A percentile compares a stretch with the other conserved stretches of the same genome.
Conservation (phyloP, 2,888 invertebrate genomes). For the Eupsilia transversa region DNA sequence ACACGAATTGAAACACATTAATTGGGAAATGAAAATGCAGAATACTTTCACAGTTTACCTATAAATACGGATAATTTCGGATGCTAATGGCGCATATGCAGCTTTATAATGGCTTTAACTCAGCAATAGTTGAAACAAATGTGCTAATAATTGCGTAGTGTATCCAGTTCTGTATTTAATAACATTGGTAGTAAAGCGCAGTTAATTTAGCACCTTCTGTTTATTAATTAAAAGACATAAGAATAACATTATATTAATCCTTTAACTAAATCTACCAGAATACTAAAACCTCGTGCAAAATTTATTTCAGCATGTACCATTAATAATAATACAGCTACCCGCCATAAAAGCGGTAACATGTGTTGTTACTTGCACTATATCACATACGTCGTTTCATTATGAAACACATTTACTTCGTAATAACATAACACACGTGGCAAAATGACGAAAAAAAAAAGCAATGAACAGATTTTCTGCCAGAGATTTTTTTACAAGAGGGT, state of each 20-base stretch:
- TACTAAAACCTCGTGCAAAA: constrained; percentile 18
- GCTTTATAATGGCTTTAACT: constrained; percentile 56
- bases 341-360: constrained; percentile 49
- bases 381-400: constrained; percentile 54
- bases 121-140: constrained; percentile 59
- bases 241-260: constrained; percentile 19
- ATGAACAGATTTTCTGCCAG: constrained; percentile 37
- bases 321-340: constrained; percentile 44
- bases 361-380: constrained; percentile 56
- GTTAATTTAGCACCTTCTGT: constrained; percentile 28
- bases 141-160: constrained; percentile 51
- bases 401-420: constrained; percentile 49
- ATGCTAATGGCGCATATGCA: constrained; percentile 56
- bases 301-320: constrained; percentile 35
- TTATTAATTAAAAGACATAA: constrained; percentile 16
- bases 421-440: constrained; percentile 46
- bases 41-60: constrained; percentile 56
- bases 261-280: constrained; percentile 14
- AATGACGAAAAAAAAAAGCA: constrained; percentile 42
- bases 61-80: constrained; percentile 68
- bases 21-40: constrained; percentile 67
- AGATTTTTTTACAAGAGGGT: constrained; percentile 17
- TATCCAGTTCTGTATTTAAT: constrained; percentile 42
- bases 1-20: constrained; percentile 75
- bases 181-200: constrained; percentile 22